Base-by-base conservation (phyloP, 1,140 invertebrate species). In the Vanessa tameamea region DNA sequence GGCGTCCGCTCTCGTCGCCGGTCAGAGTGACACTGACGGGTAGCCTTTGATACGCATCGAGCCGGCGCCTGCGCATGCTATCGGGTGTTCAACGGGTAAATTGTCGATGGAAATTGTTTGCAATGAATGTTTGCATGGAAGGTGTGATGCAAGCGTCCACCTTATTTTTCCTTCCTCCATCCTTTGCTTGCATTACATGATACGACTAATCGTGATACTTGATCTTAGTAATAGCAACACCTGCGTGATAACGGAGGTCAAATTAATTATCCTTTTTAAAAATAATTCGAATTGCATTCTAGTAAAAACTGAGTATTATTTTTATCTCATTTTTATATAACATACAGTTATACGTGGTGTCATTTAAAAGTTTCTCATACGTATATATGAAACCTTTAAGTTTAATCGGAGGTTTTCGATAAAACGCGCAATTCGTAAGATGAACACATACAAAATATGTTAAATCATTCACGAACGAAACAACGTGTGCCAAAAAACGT, bases 21-120 rank as follows among this genome's bases (percentile, higher is more conserved):
- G 75, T 73, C 65, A 48, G 59, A 82, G 61, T 86, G 82, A 87
- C 81, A 89, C 87, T 89, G 81, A 81, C 75, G 76, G 69, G 37
- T 47, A 71, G 57, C 64, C 43, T 68, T 72, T 78, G 74, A 73
- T 77, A 75, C 57, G 64, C 78, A 75, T 31, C 75, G 64, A 75
- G 75, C 80, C 84, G 84, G 87, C 84, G 84, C 82, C 74, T 68
- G 84, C 78, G 81, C 78, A 79, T 63, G 72, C 69, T 47, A 48
- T 71, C 69, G 68, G 64, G 48, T 71, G 59, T 75, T 71, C 73
- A 82, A 78, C 84, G 84, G 85, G 82, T 85, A 88, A 85, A 85
- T 83, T 86, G 78, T 81, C 68, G 78, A 79, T 83, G 82, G 83
- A 85, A 85, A 86, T 81, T 79, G 75, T 64, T 59, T 55, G 72